Conservation (phyloP, 2,113 vertebrate genomes). For the Sakesphorus luctuosus region DNA sequence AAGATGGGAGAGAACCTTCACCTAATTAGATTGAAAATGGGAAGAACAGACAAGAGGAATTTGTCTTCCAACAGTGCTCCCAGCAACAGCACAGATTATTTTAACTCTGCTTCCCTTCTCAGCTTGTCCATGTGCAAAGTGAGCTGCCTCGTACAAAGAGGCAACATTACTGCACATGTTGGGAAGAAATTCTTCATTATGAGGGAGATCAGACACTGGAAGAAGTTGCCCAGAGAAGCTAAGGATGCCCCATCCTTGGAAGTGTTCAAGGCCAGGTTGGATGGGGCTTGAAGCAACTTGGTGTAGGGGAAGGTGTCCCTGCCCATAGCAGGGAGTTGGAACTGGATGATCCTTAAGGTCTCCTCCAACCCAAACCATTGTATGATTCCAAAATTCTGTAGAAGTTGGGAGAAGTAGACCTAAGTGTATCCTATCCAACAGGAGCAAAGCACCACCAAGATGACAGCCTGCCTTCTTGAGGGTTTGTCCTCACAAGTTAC, state of each 20-base stretch:
- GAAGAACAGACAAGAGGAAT: not conserved
- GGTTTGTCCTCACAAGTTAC: not conserved
- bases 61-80: not conserved
- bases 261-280: not conserved
- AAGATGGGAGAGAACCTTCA: not conserved
- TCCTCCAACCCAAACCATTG: not conserved
- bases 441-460: not conserved
- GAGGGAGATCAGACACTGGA: not conserved
- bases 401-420: not conserved
- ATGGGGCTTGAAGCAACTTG: rapidly evolving
- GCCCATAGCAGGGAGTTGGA: not conserved
- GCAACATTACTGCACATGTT: not conserved
- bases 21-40: not conserved
- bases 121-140: not conserved
- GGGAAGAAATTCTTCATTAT: not conserved
- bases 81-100: not conserved
- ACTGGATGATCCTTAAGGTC: not conserved
- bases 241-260: not conserved
- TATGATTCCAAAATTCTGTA: not conserved
- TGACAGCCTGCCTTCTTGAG: not conserved
- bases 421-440: not conserved
- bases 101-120: not conserved
- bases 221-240: not conserved
- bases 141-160: not conserved
- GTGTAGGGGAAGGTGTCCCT: not conserved